Percentiles rank a stretch among this genome's conserved stretches.
These are phyloP conservation scores for Branchellion lobata DNA, from an alignment of 2,888 invertebrate species.

Conservation along the genomic window DNA sequence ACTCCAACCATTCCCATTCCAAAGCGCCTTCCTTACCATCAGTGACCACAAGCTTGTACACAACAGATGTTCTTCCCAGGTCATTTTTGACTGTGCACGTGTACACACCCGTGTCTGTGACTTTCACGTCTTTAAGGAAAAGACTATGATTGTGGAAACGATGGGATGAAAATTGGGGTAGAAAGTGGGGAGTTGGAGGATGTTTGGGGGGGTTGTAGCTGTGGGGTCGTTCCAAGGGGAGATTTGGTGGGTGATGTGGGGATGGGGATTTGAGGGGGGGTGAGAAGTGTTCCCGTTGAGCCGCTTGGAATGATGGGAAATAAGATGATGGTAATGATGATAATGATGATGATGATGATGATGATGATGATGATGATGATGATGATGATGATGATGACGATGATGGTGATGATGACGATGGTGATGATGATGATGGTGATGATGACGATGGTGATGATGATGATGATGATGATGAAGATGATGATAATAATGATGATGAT, in stretches of 20 bases:
- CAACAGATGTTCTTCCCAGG: constrained; percentile 92
- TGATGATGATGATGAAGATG: constrained; percentile 6
- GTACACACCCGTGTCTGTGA: constrained; percentile 93
- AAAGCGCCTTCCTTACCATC: too few relatives aligned
- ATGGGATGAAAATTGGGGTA: not conserved
- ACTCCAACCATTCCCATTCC: too few relatives aligned
- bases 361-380: constrained; percentile 3
- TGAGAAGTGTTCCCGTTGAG: too few relatives aligned
- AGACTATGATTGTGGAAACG: constrained; percentile 48
- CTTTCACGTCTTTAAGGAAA: constrained; percentile 80
- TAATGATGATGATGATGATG: not conserved
- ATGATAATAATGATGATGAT: not conserved
- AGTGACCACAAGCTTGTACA: constrained; percentile 91
- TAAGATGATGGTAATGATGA: too few relatives aligned
- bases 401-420: not conserved
- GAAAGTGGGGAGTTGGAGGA: constrained; percentile 74
- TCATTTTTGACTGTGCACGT: constrained; percentile 92
- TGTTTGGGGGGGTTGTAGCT: not conserved
- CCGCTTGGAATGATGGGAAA: too few relatives aligned
- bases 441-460: constrained; percentile 63
- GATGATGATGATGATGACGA: constrained; percentile 6
- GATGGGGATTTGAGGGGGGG: not conserved
- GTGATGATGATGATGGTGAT: not conserved
- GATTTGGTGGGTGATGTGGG: not conserved
- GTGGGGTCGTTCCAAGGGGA: not conserved